Percentiles rank a stretch among this genome's conserved stretches.
phyloP scores from a whole-genome alignment of 1,140 invertebrate genomes.

The Drosophila bocki region DNA sequence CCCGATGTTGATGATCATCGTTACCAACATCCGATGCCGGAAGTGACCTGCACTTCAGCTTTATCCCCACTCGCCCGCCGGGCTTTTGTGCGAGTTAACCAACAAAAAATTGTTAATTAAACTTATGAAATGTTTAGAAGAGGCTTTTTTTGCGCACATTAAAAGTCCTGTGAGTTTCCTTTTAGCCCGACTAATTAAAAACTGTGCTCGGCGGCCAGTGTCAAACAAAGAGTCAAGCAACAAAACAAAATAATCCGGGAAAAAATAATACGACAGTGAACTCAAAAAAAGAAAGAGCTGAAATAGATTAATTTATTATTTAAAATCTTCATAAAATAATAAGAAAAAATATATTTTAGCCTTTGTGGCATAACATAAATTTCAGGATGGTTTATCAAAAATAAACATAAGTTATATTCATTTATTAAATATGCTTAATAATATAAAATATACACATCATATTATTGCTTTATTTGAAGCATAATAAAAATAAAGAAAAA shows the following conservation, averaged over 20 bases:
- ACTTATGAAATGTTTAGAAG: constrained; percentile 73
- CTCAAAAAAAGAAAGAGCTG: not conserved
- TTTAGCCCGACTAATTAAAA: constrained; percentile 70
- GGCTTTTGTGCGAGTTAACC: constrained; percentile 33
- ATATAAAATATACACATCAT: too few relatives aligned
- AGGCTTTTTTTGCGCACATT: constrained; percentile 24
- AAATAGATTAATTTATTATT: too few relatives aligned
- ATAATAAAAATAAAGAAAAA: too few relatives aligned
- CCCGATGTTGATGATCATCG: constrained; percentile 26
- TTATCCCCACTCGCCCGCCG: constrained; percentile 22
- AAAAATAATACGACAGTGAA: constrained; percentile 13
- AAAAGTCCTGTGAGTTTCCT: constrained; percentile 44
- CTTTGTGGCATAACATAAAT: too few relatives aligned
- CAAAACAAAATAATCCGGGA: constrained; percentile 45
- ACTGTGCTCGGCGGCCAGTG: constrained; percentile 36
- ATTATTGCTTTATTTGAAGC: too few relatives aligned
- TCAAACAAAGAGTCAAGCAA: constrained; percentile 53
- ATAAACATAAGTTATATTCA: too few relatives aligned
- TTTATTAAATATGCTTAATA: too few relatives aligned
- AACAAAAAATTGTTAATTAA: constrained; percentile 71
- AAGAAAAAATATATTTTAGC: too few relatives aligned
- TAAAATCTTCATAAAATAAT: too few relatives aligned
- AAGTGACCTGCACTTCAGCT: constrained; percentile 73
- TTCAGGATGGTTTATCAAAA: too few relatives aligned
- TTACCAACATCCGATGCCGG: constrained; percentile 63